These are phyloP conservation scores for Mastacembelus armatus DNA, from an alignment of 2,797 vertebrate genomes.

Conservation along the genomic window DNA sequence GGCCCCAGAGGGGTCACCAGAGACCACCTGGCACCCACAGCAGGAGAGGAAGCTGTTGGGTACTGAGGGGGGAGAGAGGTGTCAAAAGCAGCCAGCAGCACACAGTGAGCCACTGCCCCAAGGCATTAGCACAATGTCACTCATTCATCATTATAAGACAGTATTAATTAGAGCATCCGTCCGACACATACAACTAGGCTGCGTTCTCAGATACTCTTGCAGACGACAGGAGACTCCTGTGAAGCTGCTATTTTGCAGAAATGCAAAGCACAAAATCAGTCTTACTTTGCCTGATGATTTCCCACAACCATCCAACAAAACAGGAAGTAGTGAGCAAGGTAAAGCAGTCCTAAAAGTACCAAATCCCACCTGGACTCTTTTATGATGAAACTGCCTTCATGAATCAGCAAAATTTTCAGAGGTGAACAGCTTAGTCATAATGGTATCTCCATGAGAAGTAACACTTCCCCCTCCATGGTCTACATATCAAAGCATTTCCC, in stretches of 20 bases:
- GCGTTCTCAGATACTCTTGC: not conserved
- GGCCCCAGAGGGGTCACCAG: constrained; percentile 66
- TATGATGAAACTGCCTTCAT: not conserved
- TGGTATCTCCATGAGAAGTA: not conserved
- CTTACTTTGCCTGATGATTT: accelerated
- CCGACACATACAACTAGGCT: constrained; percentile 9
- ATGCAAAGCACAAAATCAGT: not conserved
- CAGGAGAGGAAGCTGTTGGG: constrained; percentile 56
- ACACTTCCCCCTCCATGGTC: constrained; percentile 17
- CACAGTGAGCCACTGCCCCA: constrained; percentile 31
- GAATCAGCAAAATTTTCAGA: constrained; percentile 20
- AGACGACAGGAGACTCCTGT: not conserved
- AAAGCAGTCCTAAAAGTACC: not conserved
- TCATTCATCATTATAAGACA: constrained; percentile 42
- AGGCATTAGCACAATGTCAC: constrained; percentile 42
- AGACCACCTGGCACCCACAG: constrained; percentile 76
- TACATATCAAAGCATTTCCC: constrained; percentile 54
- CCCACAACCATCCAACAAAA: not conserved
- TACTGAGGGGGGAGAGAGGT: constrained; percentile 8
- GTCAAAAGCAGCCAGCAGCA: constrained; percentile 54
- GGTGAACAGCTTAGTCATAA: not conserved
- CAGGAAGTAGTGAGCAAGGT: accelerated
- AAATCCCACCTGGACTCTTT: not conserved
- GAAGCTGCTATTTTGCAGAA: not conserved
- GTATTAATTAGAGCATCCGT: constrained; percentile 36